Percentiles rank a stretch among this genome's conserved stretches.
Evolutionary conservation across 2,113 vertebrate species (phyloP).

Genomic region (Brienomyrus longianalis): DNA sequence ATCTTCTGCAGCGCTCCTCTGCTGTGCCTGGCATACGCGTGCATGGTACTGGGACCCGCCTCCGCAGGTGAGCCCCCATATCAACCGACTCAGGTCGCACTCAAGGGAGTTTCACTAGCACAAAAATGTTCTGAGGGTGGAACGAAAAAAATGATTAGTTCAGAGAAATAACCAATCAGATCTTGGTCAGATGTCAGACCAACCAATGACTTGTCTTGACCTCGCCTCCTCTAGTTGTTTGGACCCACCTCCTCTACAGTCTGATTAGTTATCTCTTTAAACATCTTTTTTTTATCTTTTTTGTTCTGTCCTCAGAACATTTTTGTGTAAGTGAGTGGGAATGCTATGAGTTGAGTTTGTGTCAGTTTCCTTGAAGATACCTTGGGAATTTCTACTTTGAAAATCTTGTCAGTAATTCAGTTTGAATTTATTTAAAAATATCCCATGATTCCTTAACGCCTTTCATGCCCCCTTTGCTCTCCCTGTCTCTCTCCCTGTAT

Average conservation of each 20-base stretch:
- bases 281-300: too few species aligned
- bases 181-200: too few species aligned
- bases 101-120: not conserved
- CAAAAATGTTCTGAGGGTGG: not conserved
- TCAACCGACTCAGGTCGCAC: not conserved
- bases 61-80: constrained; percentile 45
- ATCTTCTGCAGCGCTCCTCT: constrained; percentile 41
- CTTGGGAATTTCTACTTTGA: not conserved
- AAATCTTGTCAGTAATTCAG: not conserved
- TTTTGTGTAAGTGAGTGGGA: not conserved
- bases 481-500: constrained; percentile 1
- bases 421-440: not conserved
- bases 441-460: not conserved
- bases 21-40: constrained; percentile 45
- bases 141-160: not conserved
- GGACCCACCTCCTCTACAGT: not conserved
- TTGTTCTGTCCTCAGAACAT: not conserved
- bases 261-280: not conserved
- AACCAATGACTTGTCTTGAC: not conserved
- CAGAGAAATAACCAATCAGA: not conserved
- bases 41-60: constrained; percentile 32
- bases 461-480: not conserved
- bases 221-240: not conserved
- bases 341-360: not conserved
- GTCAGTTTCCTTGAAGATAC: not conserved